These are phyloP conservation scores for Ariolimax columbianus DNA, from an alignment of 2,888 invertebrate species.

Conservation along the genomic window DNA sequence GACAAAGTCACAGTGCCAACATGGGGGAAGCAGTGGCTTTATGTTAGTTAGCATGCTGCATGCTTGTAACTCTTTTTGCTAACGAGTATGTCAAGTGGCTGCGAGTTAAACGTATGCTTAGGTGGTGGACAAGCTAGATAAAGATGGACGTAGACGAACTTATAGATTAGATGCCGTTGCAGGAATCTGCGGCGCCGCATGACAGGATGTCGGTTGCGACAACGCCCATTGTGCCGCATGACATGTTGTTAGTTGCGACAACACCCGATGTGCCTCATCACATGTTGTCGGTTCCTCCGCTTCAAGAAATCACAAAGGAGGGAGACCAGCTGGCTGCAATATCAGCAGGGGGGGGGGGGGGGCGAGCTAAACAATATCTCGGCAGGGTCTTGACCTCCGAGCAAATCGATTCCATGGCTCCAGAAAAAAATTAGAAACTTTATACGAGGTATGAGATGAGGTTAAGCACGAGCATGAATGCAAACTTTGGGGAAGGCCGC, in stretches of 20 bases:
- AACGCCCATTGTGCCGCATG: too few species aligned
- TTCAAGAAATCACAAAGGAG: background rate
- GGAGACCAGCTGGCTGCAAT: too few species aligned
- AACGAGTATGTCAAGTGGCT: too few species aligned
- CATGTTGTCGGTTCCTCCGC: too few species aligned
- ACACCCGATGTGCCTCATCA: too few species aligned
- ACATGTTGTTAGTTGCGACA: too few species aligned
- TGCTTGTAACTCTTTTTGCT: too few species aligned
- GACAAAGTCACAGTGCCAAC: background rate
- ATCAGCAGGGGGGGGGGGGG: too few species aligned
- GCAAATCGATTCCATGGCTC: background rate
- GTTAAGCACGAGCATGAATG: background rate
- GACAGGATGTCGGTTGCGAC: too few species aligned
- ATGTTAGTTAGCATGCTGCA: too few species aligned
- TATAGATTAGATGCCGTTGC: background rate
- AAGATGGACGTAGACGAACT: constrained; percentile 6
- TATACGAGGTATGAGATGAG: constrained; percentile 13
- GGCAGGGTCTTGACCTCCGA: background rate
- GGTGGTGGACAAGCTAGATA: background rate
- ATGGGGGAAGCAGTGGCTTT: too few species aligned
- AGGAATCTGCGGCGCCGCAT: too few species aligned
- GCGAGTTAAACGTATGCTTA: background rate
- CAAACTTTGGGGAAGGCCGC: background rate
- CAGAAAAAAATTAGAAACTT: background rate
- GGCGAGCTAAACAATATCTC: background rate